Base-by-base conservation (phyloP, 1,140 invertebrate species). In the Stenopsyche tienmushanensis region DNA sequence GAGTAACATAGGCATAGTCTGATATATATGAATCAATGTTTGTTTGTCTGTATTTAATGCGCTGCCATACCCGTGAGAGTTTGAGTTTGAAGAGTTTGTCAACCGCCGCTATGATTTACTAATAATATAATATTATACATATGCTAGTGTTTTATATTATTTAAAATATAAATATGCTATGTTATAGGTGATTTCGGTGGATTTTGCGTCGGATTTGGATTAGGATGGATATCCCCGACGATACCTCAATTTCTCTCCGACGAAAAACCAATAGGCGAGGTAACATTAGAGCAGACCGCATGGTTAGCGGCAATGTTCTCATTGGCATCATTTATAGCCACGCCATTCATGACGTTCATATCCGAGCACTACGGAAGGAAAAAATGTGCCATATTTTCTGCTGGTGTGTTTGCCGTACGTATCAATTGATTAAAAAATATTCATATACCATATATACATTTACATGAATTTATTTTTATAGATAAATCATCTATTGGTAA, bases 301-400 rank as follows among this genome's bases (percentile, higher is more conserved):
- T 57, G 54, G 54, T 23, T 57, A 24, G 54, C 54, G n/a, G 3
- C 21, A 21, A 57, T 57, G 3, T 21, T 57, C 18, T 41, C 41
- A 21, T 5, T 57, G 1, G 34, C 23, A 18, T 21, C 34, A 39
- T 10, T 57, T 24, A 13, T 57, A 1, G 17, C n/a, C 10, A 39
- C 54, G 1, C 10, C 39, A 9, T 42, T 57, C 5, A 7, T 18
- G n/a, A 41, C 54, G 1, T 10, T 21, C 23, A 42, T 57, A 23
- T 42, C 54, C 15, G 39, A 57, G 24, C 25, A 24, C n/a, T 57
- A 41, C 5, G 54, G 54, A 21, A 57, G 34, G 44, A 57, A 42
- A 20, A 15, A 23, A 10, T 29, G 54, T 15, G 13, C 44, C 8
- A 21, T 57, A 44, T 42, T 57, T 8, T 42, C 34, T 23, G 9